Evolutionary conservation across 2,797 vertebrate genomes (phyloP).

Genomic region (Aselliscus stoliczkanus): DNA sequence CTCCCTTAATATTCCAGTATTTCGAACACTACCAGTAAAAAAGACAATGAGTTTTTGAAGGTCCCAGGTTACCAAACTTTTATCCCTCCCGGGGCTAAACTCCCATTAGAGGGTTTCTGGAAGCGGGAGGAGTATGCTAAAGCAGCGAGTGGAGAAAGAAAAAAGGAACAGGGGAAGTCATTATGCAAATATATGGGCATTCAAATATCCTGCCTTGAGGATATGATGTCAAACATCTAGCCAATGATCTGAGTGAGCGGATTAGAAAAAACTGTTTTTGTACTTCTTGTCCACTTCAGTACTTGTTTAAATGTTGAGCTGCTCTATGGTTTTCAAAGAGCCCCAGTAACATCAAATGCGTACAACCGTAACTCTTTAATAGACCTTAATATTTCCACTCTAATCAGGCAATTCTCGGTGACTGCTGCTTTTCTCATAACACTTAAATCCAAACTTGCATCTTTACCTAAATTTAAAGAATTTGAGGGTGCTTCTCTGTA

Average conservation of each 20-base stretch:
- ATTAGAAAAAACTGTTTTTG: neutral
- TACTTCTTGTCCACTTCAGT: neutral
- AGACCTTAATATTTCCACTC: neutral
- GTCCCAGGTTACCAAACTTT: slow-evolving; percentile 13
- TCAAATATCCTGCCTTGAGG: neutral
- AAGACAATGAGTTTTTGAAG: neutral
- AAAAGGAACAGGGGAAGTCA: neutral
- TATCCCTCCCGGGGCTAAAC: neutral
- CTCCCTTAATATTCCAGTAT: neutral
- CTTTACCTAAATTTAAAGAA: neutral
- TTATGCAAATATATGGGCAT: neutral
- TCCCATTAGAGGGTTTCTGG: neutral
- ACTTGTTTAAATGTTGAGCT: slow-evolving; percentile 1
- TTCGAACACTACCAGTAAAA: neutral
- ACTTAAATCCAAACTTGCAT: neutral
- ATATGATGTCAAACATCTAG: neutral
- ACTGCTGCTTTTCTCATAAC: neutral
- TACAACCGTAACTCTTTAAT: neutral
- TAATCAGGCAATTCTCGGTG: neutral
- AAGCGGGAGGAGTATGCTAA: neutral
- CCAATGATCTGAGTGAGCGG: neutral
- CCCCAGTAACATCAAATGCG: neutral
- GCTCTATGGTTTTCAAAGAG: neutral
- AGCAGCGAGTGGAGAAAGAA: neutral
- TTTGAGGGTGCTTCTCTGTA: neutral